Conservation (phyloP, 2,797 vertebrate genomes). For the Hydrocynus forskahlii region DNA sequence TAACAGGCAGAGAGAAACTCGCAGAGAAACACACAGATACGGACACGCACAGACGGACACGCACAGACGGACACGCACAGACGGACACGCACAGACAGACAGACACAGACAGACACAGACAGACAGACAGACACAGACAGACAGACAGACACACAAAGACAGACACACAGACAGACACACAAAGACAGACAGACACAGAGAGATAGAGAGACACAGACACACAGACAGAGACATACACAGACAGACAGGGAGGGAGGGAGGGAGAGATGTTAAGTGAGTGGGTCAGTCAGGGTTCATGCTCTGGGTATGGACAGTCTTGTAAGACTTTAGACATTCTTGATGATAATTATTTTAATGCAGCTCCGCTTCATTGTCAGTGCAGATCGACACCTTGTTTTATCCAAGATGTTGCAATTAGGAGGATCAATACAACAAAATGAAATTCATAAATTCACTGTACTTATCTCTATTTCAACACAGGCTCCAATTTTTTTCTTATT, state of each 20-base stretch:
- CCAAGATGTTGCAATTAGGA: conserved; percentile 73
- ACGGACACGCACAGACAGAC: too few species aligned
- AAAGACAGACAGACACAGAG: too few species aligned
- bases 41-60: too few species aligned
- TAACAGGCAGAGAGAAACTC: too few species aligned
- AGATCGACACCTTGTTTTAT: conserved; percentile 65
- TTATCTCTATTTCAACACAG: conserved; percentile 65
- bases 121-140: too few species aligned
- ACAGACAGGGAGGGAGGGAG: too few species aligned
- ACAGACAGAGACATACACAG: background rate
- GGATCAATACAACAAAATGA: conserved; percentile 70
- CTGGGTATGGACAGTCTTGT: conserved; percentile 36
- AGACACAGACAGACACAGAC: too few species aligned
- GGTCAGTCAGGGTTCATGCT: background rate
- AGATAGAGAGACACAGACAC: too few species aligned
- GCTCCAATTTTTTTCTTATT: conserved; percentile 35
- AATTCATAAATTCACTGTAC: conserved; percentile 57
- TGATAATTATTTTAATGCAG: conserved; percentile 71
- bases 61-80: too few species aligned
- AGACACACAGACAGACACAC: too few species aligned
- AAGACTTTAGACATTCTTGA: conserved; percentile 59
- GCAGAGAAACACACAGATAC: background rate
- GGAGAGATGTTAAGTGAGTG: too few species aligned
- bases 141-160: too few species aligned
- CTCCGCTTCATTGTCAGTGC: conserved; percentile 65